Conservation (phyloP, 2,113 vertebrate species). For the Dinomys branickii region DNA sequence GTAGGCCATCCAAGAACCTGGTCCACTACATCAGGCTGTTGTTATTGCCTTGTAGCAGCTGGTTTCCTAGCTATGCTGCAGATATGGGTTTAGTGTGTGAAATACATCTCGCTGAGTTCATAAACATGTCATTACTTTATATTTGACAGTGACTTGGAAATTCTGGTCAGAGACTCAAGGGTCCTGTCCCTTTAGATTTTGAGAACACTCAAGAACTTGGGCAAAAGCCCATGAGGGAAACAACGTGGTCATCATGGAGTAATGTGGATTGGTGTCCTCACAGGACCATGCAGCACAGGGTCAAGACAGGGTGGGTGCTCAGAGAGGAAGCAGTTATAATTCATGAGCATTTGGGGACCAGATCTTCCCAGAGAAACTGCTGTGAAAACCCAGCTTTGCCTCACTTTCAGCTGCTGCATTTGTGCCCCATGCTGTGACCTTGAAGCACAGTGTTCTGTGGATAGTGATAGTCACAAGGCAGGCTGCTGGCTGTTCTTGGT, state of each 20-base stretch:
- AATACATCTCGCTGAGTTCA: neutral
- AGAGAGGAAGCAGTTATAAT: neutral
- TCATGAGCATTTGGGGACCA: neutral
- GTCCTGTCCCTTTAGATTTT: neutral
- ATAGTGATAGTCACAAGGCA: neutral
- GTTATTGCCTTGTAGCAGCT: neutral
- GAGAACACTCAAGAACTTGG: neutral
- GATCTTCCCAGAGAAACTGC: fast-evolving
- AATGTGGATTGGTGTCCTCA: fast-evolving
- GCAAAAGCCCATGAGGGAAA: neutral
- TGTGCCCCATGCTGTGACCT: fast-evolving
- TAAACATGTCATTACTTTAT: neutral
- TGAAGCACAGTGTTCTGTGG: neutral
- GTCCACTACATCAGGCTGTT: too few relatives aligned
- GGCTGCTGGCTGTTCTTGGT: fast-evolving
- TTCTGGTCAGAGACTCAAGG: too few relatives aligned
- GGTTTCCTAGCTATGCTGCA: neutral
- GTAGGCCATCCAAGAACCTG: fast-evolving
- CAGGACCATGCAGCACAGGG: fast-evolving
- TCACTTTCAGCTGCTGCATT: neutral
- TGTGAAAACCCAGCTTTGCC: fast-evolving
- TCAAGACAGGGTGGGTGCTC: neutral
- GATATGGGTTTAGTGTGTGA: too few relatives aligned
- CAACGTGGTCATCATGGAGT: fast-evolving
- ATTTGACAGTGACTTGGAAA: neutral